Evolutionary conservation across 2,888 invertebrate genomes (phyloP), one percentile per base, ranked within the genome.

Genomic region (Quadriops clusia): DNA sequence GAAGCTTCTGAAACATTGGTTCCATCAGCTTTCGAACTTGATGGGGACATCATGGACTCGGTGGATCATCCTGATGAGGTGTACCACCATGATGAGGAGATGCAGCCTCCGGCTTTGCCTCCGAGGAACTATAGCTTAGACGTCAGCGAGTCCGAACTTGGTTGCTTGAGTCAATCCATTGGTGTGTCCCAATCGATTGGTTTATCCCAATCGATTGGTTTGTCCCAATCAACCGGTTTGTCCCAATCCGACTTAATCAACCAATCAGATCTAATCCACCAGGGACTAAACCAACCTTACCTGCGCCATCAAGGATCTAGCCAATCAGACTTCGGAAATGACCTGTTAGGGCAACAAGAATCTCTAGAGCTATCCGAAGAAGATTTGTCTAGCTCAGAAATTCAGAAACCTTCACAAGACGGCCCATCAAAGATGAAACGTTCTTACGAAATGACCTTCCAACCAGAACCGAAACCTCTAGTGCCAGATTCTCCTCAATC

Each of bases 1-100:
- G 93, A 94, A 58, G 70, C 82, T 14, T 91, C 91, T 1, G 93
- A 93, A 63, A 95, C 94, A 2, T 61, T 95, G 5, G 81, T 95
- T 6, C 87, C 91, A 8, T 91, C 94, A 2, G 80, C 83, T 5
- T 77, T 82, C 51, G 89, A 89, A 55, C 60, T 80, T 27, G 78
- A 79, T 51, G 76, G 77, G 45, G 80, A 81, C 46, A 80, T 81
- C 45, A 68, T 81, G 38, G 71, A 76, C 46, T 34, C 34, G 5
- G 38, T 42, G 9, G 49, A 45, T 11, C 32, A 34, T 16, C 46
- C 46, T 13, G 48, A 47, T 17, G n/a, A n/a, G n/a, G n/a, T n/a
- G n/a, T n/a, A n/a, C n/a, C n/a, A n/a, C n/a, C n/a, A n/a, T n/a
- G n/a, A n/a, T n/a, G n/a, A n/a, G n/a, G n/a, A n/a, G n/a, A n/a